Evolutionary conservation across 2,888 invertebrate species (phyloP), one percentile per base, ranked within the genome.

Genomic region (Drosophila falleni): DNA sequence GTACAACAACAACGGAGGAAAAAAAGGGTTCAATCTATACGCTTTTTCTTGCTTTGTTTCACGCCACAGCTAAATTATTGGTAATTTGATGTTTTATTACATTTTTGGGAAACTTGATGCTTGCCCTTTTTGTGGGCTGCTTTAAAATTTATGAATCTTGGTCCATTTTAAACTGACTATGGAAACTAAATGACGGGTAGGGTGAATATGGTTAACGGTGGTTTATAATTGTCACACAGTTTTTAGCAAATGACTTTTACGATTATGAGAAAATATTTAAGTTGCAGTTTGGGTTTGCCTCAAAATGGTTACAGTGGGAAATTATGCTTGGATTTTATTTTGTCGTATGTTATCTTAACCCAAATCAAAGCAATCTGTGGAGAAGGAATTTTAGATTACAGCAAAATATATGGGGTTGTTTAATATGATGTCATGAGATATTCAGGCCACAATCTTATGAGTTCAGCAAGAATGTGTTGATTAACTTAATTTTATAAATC

Each of bases 1-100:
- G 58, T 58, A 42, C n/a, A 31, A 51, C 31, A 56, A 15, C 19
- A 46, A 31, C 33, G 9, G 23, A 15, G 11, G n/a, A 53, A 54
- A 51, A 81, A 80, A 87, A 68, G 80, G 86, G 69, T 75, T 81
- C 61, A 69, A 46, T 50, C 60, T 15, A 15, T 37, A 58, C 41
- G 15, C 58, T 23, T 15, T 42, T 13, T 9, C 35, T n/a, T 56
- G 19, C 10, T 19, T 55, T 42, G 53, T 41, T 46, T 56, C 35
- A 15, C 19, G 51, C 44, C 55, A 15, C 53, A 31, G 49, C 56
- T 44, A 78, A 85, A 82, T 85, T 69, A 87, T 85, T 72, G 71
- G 78, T 85, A 87, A 84, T 80, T 84, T 80, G 77, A 79, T 87
- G 72, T 74, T 81, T 84, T 87, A 87, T 87, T 87, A 79, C 66